These are phyloP conservation scores for Morone saxatilis DNA, from an alignment of 2,113 vertebrate species.

Conservation along the genomic window DNA sequence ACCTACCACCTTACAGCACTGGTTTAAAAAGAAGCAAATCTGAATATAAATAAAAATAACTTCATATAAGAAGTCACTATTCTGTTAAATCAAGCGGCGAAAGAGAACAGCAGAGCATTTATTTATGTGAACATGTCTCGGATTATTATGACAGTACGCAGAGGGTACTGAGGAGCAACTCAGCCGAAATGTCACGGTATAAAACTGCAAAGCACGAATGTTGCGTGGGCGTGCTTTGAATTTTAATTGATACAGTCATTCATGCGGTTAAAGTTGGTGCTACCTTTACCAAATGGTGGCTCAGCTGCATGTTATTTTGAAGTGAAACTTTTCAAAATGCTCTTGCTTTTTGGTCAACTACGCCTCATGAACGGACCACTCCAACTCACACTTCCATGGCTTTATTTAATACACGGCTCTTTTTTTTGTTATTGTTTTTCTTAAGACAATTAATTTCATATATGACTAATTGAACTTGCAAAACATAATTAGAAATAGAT, in stretches of 20 bases:
- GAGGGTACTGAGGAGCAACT: conserved; percentile 13
- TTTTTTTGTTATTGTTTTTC: no score
- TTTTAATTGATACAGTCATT: conserved; percentile 50
- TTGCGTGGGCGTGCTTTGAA: conserved; percentile 42
- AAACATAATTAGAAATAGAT: no score
- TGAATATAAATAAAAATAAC: no score
- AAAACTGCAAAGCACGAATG: conserved; percentile 32
- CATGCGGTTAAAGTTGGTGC: conserved; percentile 33
- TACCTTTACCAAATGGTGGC: conserved; percentile 33
- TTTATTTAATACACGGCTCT: no score
- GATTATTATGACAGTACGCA: conserved; percentile 10
- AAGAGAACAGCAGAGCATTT: background rate
- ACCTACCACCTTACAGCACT: background rate
- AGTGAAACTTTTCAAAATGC: background rate
- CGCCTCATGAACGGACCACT: background rate
- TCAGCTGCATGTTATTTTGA: background rate
- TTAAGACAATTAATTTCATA: no score
- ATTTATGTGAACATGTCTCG: conserved; percentile 23
- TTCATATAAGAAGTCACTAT: background rate
- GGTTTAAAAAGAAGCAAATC: background rate
- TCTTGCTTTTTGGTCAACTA: background rate
- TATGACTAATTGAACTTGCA: no score
- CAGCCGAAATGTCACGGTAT: conserved; percentile 44
- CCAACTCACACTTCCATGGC: no score
- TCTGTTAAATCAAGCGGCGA: background rate